These are phyloP conservation scores for Atherix ibis DNA, from an alignment of 2,888 invertebrate genomes.

Conservation along the genomic window DNA sequence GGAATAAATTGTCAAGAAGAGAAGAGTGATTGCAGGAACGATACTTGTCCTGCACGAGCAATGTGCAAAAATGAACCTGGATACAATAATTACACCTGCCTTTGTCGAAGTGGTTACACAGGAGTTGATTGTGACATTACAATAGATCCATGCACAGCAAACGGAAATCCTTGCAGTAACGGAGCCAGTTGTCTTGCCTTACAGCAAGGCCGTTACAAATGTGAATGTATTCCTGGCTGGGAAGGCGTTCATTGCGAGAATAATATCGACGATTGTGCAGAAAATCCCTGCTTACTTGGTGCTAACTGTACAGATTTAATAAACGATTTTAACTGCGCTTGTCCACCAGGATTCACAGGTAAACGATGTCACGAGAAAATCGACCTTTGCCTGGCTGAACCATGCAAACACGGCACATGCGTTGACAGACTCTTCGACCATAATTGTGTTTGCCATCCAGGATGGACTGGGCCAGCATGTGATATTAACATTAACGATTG, in stretches of 20 bases:
- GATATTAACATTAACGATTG: slow-evolving; percentile 90
- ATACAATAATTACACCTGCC: slow-evolving; percentile 74
- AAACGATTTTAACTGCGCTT: slow-evolving; percentile 84
- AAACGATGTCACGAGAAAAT: slow-evolving; percentile 93
- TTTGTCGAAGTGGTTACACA: slow-evolving; percentile 88
- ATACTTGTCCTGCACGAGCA: slow-evolving; percentile 87
- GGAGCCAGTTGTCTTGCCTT: slow-evolving; percentile 78
- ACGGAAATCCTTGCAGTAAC: slow-evolving; percentile 81
- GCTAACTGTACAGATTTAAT: slow-evolving; percentile 89
- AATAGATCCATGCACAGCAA: slow-evolving; percentile 78
- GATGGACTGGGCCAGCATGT: slow-evolving; percentile 77
- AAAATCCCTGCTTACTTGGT: slow-evolving; percentile 77
- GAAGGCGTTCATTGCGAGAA: slow-evolving; percentile 87
- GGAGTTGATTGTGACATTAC: slow-evolving; percentile 84
- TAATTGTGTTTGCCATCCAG: slow-evolving; percentile 80
- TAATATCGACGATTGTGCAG: slow-evolving; percentile 88
- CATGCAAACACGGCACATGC: slow-evolving; percentile 88
- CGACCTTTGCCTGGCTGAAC: slow-evolving; percentile 74
- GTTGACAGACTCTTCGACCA: slow-evolving; percentile 75
- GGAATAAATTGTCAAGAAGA: slow-evolving; percentile 94
- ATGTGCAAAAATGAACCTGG: slow-evolving; percentile 95
- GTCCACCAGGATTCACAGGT: slow-evolving; percentile 88
- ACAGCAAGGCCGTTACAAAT: slow-evolving; percentile 83
- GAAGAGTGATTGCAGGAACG: slow-evolving; percentile 70
- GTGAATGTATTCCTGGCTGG: slow-evolving; percentile 94